These are phyloP conservation scores for Apistogramma diplotaenia DNA, from an alignment of 2,113 vertebrate species.

Conservation along the genomic window DNA sequence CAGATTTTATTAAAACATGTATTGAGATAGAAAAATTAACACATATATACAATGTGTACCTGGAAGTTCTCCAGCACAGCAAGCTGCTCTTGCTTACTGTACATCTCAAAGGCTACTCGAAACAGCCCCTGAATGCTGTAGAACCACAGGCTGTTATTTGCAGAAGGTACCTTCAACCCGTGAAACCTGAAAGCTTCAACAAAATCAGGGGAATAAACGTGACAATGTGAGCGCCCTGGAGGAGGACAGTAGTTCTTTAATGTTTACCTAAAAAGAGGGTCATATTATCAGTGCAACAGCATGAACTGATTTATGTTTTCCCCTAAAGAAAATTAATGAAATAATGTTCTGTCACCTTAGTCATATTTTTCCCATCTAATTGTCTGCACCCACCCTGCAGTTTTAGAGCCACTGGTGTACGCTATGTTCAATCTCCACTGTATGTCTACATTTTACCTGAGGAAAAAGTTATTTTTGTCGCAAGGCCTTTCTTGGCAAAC, in stretches of 20 bases:
- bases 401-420: not conserved
- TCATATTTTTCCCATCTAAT: not conserved
- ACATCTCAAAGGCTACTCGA: conserved; percentile 82
- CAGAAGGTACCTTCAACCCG: conserved; percentile 72
- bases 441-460: conserved; percentile 61
- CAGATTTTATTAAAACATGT: not conserved
- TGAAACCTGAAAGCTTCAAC: conserved; percentile 76
- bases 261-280: not conserved
- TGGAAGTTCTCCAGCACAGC: conserved; percentile 78
- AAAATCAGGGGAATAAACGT: not conserved
- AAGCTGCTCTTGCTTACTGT: conserved; percentile 79
- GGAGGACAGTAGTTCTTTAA: not conserved
- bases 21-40: not conserved
- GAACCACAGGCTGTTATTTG: conserved; percentile 81
- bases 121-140: conserved; percentile 83
- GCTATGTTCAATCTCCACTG: not conserved
- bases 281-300: not conserved
- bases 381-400: not conserved
- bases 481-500: conserved; percentile 80
- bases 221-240: not conserved
- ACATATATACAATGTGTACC: conserved; percentile 41
- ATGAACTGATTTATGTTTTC: not conserved
- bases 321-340: not conserved
- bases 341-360: not conserved
- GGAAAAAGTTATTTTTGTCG: conserved; percentile 79